Conservation (phyloP, 2,888 invertebrate genomes). For the Chironomus tentans region DNA sequence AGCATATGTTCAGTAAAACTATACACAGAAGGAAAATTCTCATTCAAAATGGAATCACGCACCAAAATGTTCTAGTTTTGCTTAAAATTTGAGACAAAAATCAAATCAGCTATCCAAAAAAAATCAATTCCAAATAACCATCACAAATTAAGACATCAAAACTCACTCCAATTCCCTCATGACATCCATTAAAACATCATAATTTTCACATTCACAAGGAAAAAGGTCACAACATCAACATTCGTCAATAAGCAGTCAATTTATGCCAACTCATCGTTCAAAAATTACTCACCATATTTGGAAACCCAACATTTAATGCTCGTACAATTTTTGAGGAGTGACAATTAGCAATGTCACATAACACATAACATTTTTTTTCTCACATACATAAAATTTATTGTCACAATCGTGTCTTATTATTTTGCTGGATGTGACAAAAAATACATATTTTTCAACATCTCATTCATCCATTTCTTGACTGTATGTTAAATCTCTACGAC, state of each 20-base stretch:
- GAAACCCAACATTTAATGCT: not conserved
- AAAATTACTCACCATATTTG: not conserved
- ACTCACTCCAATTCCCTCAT: not conserved
- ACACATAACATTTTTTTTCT: not conserved
- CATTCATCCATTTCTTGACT: not conserved
- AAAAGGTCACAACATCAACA: too few relatives aligned
- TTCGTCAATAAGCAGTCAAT: too few relatives aligned
- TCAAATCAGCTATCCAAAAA: not conserved
- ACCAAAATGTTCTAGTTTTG: too few relatives aligned
- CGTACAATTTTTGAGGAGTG: not conserved
- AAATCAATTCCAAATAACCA: not conserved
- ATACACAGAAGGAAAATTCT: too few relatives aligned
- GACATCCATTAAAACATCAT: not conserved
- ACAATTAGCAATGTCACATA: constrained; percentile 15
- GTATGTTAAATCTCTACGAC: not conserved
- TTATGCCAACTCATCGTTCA: not conserved
- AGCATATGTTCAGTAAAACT: too few relatives aligned
- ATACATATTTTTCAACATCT: not conserved
- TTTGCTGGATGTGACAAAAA: too few relatives aligned
- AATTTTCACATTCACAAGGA: too few relatives aligned
- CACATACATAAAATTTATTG: not conserved
- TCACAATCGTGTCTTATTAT: too few relatives aligned
- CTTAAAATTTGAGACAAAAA: not conserved
- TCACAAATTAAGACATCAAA: not conserved
- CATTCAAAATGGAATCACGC: too few relatives aligned